phyloP scores from a whole-genome alignment of 2,113 vertebrate species.

The Carlito syrichta region DNA sequence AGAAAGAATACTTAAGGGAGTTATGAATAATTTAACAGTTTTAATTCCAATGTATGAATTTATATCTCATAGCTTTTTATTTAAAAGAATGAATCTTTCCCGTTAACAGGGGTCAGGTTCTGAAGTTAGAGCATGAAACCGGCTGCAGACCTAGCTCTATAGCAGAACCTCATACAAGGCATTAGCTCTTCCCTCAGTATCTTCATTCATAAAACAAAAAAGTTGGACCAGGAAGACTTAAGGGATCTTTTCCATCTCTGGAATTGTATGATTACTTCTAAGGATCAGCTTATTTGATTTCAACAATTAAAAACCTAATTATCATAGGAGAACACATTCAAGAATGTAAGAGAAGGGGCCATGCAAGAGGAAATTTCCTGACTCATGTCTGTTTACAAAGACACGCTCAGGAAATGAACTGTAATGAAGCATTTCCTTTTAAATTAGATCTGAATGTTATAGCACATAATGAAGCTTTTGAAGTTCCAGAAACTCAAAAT shows the following conservation, averaged over 20 bases:
- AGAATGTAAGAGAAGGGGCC: background rate
- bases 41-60: background rate
- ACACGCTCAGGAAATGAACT: background rate
- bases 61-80: background rate
- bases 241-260: background rate
- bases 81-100: background rate
- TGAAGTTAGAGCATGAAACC: background rate
- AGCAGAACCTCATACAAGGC: background rate
- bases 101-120: background rate
- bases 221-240: background rate
- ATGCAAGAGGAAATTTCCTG: background rate
- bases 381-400: constrained; percentile 18
- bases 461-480: constrained; percentile 51
- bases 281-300: background rate
- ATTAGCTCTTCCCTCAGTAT: background rate
- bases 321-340: background rate
- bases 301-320: background rate
- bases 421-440: constrained; percentile 37
- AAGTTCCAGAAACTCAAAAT: constrained; percentile 50
- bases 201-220: background rate
- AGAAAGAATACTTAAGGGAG: background rate
- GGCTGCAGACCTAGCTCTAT: background rate
- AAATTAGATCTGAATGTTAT: constrained; percentile 35
- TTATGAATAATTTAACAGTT: background rate
- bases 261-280: background rate